Base-by-base conservation (phyloP, 2,113 vertebrate genomes). In the Cercocebus atys region DNA sequence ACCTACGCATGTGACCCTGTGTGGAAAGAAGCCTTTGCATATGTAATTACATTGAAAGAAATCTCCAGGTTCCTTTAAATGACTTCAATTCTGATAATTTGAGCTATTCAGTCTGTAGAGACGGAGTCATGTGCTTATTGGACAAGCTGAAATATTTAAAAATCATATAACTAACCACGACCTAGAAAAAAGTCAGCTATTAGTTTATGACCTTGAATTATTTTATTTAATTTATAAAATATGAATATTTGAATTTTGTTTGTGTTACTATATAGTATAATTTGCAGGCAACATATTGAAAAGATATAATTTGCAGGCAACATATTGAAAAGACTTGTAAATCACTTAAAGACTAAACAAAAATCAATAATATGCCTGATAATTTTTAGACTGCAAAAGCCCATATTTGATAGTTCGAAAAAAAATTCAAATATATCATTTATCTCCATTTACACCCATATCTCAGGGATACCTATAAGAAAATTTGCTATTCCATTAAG, bases 401-500 rank as follows among this genome's bases (percentile, higher is more conserved):
- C 17, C 50, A 18, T 94, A 84, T 79, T 78, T 96, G 50, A 96
- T n/a, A 87, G n/a, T 50, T 94, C 45, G 38, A 68, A 94, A 95
- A 95, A 64, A 94, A 94, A 95, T 45, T 64, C 79, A 94, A 93
- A 85, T 90, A 79, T 59, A 93, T 93, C 81, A 97, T 97, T 96
- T 96, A 97, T 94, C 91, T 97, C 88, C 81, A 97, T 97, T 96
- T 97, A 90, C 6, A 84, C 17, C 38, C 40, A 84, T 57, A 96
- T 94, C 78, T 90, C 80, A 93, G 43, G 35, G 78, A 95, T 87
- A 96, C 88, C 11, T 96, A 90, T 55, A 95, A 85, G 88, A 76
- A 96, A 92, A 92, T 52, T 73, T 92, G 84, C 80, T 90, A 73
- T 93, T 96, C 88, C 85, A 97, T 95, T 97, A 97, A 97, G 90